Percentiles rank a stretch among this genome's conserved stretches.
phyloP scores from a whole-genome alignment of 2,888 invertebrate genomes.

The Merodon equestris region DNA sequence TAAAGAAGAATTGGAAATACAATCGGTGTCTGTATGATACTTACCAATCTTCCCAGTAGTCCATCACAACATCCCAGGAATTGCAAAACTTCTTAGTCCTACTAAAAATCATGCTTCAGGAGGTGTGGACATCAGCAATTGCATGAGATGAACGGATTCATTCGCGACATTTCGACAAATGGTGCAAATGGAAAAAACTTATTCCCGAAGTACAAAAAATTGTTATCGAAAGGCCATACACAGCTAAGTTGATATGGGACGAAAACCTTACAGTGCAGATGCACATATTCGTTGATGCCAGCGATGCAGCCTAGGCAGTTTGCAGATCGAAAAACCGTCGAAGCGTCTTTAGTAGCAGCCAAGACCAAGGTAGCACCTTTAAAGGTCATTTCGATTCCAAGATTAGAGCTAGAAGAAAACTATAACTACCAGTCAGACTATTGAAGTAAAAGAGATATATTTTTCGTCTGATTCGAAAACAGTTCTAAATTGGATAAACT shows the following conservation, averaged over 20 bases:
- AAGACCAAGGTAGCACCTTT: background rate
- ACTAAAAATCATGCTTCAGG: slow-evolving; percentile 22
- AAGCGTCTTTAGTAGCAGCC: background rate
- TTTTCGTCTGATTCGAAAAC: slow-evolving; percentile 32
- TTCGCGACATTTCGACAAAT: background rate
- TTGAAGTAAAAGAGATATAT: background rate
- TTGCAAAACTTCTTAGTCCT: slow-evolving; percentile 33
- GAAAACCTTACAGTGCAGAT: background rate
- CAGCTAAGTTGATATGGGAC: background rate
- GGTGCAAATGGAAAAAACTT: background rate
- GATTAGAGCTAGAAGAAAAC: slow-evolving; percentile 1
- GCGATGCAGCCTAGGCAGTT: slow-evolving; percentile 6
- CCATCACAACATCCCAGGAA: slow-evolving; percentile 29
- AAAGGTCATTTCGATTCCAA: background rate
- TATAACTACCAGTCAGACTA: background rate
- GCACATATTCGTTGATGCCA: slow-evolving; percentile 16
- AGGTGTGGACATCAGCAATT: slow-evolving; percentile 4
- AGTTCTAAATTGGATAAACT: slow-evolving; percentile 32
- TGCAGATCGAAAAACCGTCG: background rate
- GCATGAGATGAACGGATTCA: slow-evolving; percentile 15
- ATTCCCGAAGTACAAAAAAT: slow-evolving; percentile 4
- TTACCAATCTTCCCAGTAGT: slow-evolving; percentile 71
- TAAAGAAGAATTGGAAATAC: slow-evolving; percentile 6
- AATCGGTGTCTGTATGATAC: slow-evolving; percentile 66
- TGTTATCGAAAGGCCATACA: background rate